Conservation (phyloP, 2,797 vertebrate species). For the Neomorphus geoffroyi region DNA sequence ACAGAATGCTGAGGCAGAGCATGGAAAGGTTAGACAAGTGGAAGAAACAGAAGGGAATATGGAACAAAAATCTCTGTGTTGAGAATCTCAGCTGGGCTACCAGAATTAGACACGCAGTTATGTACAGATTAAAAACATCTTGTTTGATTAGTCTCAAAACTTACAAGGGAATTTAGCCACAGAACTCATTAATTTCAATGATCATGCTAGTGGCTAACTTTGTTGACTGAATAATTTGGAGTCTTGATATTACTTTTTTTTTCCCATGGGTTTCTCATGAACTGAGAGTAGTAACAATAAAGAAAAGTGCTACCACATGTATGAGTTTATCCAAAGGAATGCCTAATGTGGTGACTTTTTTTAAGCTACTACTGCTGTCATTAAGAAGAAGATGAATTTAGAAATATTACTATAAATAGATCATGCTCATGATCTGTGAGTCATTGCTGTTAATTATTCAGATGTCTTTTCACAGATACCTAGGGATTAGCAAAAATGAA, state of each 20-base stretch:
- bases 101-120: slow-evolving; percentile 5
- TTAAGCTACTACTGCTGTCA: not conserved
- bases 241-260: not conserved
- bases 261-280: not conserved
- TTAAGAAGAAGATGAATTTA: slow-evolving; percentile 30
- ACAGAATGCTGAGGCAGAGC: slow-evolving; percentile 3
- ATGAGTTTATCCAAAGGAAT: not conserved
- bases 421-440: not conserved
- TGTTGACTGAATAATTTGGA: not conserved
- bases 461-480: slow-evolving; percentile 23
- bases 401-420: slow-evolving; percentile 46
- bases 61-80: not conserved
- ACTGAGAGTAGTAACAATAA: not conserved
- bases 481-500: not conserved
- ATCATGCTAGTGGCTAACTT: not conserved
- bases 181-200: slow-evolving; percentile 13
- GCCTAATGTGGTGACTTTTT: not conserved
- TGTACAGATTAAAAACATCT: not conserved
- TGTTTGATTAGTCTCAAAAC: not conserved
- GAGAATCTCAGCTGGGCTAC: not conserved
- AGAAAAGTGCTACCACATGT: not conserved
- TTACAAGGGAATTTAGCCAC: slow-evolving; percentile 3
- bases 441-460: slow-evolving; percentile 52
- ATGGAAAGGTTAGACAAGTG: not conserved
- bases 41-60: not conserved